Evolutionary conservation across 2,888 invertebrate species (phyloP).

Genomic region (Ptychoptera contaminata): DNA sequence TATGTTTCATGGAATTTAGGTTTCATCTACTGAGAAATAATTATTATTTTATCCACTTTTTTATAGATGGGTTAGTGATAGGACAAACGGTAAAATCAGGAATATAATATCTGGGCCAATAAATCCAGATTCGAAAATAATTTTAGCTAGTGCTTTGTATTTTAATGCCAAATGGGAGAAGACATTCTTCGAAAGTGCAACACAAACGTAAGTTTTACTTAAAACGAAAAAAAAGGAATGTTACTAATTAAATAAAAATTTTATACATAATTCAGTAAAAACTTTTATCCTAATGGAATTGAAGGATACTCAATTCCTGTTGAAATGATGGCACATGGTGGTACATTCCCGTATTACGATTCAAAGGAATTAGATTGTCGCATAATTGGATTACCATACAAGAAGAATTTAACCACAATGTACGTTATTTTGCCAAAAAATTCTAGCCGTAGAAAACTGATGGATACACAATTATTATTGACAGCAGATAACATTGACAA

Average conservation of each 20-base stretch:
- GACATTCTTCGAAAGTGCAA: slow-evolving; percentile 34
- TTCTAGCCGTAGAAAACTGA: slow-evolving; percentile 31
- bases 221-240: neutral
- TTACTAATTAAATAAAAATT: neutral
- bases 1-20: no score
- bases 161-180: slow-evolving; percentile 39
- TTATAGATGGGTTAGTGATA: neutral
- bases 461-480: slow-evolving; percentile 30
- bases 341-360: neutral
- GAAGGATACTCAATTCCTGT: neutral
- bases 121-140: slow-evolving; percentile 31
- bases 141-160: slow-evolving; percentile 44
- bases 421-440: slow-evolving; percentile 44
- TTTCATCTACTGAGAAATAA: no score
- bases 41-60: no score
- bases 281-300: slow-evolving; percentile 1
- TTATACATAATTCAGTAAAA: neutral
- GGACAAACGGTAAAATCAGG: neutral
- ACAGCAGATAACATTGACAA: slow-evolving; percentile 29
- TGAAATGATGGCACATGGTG: neutral
- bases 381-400: slow-evolving; percentile 50
- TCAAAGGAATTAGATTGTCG: slow-evolving; percentile 29
- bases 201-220: slow-evolving; percentile 26
- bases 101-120: neutral
- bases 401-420: slow-evolving; percentile 43